Base-by-base conservation (phyloP, 2,888 invertebrate genomes). In the Podotricha telesiphe region DNA sequence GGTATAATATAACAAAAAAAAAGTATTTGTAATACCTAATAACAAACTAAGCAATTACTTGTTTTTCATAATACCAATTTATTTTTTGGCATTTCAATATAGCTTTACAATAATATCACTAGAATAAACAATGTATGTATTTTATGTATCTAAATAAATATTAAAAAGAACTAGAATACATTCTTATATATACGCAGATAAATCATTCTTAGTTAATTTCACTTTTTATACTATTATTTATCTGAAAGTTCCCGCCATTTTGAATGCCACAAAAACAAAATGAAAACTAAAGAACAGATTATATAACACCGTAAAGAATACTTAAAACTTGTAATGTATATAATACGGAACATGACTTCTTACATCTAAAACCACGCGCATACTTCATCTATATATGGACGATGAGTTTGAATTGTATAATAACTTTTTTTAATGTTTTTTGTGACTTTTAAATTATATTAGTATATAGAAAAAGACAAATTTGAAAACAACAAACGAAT, bases 341-440 rank as follows among this genome's bases (percentile, higher is more conserved):
- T 58, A n/a, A 58, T 59, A 59, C 59, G 59, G 22, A 53, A 53
- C 64, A 53, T 53, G 53, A 53, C 53, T 64, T 40, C 53, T 42
- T 40, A 64, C 20, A 42, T 19, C 22, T 40, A 53, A 15, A 19
- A 53, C 48, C 37, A 22, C 66, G 58, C n/a, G 19, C 63, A 51
- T 37, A 40, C 51, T 15, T 50, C 48, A 40, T 50, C 65, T 58
- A 62, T 50, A 64, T 55, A 47, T 42, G 37, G 22, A 51, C 67
- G 71, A 65, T 65, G 20, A 45, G 17, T 59, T 45, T 45, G 22
- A 59, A 59, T 45, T 45, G 59, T 59, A 22, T 11, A 15, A 45
- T n/a, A 11, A n/a, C 15, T 51, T 51, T 28, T 53, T 53, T n/a
- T 53, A 53, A 8, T 48, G 2, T 28, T 53, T 7, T 8, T 53